Conservation (phyloP, 2,888 invertebrate species). For the Phaedon cochleariae region DNA sequence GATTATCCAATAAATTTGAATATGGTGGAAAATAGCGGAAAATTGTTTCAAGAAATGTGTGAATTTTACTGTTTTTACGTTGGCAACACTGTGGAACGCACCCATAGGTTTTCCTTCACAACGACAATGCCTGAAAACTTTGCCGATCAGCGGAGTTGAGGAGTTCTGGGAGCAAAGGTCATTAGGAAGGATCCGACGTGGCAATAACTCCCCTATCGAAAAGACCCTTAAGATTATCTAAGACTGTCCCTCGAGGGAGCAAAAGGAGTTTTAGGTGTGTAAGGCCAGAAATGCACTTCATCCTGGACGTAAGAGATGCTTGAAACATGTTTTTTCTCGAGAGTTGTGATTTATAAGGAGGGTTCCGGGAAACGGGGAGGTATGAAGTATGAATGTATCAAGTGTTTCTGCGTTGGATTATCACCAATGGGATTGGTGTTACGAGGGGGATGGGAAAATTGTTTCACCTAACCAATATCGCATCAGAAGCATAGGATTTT, state of each 20-base stretch:
- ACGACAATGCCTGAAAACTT: background rate
- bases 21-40: no score
- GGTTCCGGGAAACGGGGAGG: background rate
- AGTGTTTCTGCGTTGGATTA: background rate
- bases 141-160: background rate
- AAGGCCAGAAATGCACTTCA: background rate
- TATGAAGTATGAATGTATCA: background rate
- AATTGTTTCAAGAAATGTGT: no score
- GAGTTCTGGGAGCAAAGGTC: background rate
- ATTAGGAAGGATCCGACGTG: background rate
- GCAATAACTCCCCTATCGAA: background rate
- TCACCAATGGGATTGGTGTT: background rate
- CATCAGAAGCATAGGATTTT: no score
- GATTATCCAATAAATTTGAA: no score
- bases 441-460: background rate
- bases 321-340: background rate
- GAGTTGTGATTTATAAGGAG: background rate
- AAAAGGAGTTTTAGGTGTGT: background rate
- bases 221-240: background rate
- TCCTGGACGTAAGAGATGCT: background rate
- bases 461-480: no score
- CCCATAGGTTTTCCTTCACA: no score
- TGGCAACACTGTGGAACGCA: no score
- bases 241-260: background rate
- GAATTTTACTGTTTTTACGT: no score